A percentile compares a stretch with the other conserved stretches of the same genome.
phyloP scores from a whole-genome alignment of 2,113 vertebrate species.

The Aramus guarauna region DNA sequence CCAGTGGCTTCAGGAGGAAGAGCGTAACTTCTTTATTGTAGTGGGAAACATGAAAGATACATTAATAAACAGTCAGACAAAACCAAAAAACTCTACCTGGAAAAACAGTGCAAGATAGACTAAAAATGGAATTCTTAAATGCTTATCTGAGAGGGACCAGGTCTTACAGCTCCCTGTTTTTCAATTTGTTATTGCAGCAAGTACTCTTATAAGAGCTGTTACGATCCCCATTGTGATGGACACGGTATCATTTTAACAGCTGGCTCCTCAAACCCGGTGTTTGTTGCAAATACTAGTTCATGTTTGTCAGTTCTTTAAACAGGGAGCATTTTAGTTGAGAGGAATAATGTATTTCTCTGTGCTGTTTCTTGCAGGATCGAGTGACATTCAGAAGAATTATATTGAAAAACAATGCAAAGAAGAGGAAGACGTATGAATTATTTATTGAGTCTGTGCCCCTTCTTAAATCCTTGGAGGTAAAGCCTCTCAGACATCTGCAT shows the following conservation, averaged over 20 bases:
- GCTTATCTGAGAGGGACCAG: neutral
- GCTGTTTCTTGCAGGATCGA: conserved; percentile 84
- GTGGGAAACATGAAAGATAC: neutral
- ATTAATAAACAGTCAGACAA: neutral
- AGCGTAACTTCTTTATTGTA: neutral
- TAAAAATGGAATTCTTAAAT: neutral
- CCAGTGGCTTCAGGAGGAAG: neutral
- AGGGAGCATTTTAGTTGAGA: neutral
- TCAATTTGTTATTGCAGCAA: neutral
- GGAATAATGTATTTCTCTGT: conserved; percentile 26
- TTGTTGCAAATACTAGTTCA: neutral
- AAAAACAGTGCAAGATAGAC: neutral
- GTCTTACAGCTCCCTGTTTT: neutral
- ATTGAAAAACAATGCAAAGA: conserved; percentile 95
- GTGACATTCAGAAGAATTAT: conserved; percentile 97
- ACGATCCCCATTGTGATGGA: neutral
- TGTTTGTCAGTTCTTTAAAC: neutral
- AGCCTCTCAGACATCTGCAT: neutral
- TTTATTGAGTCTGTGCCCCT: conserved; percentile 97
- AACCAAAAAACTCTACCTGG: neutral
- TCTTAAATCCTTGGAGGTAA: conserved; percentile 96
- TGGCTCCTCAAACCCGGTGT: neutral
- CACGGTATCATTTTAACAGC: neutral
- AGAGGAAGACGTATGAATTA: conserved; percentile 90
- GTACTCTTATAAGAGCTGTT: neutral